Evolutionary conservation across 2,113 vertebrate species (phyloP).

Genomic region (Nibea coibor): DNA sequence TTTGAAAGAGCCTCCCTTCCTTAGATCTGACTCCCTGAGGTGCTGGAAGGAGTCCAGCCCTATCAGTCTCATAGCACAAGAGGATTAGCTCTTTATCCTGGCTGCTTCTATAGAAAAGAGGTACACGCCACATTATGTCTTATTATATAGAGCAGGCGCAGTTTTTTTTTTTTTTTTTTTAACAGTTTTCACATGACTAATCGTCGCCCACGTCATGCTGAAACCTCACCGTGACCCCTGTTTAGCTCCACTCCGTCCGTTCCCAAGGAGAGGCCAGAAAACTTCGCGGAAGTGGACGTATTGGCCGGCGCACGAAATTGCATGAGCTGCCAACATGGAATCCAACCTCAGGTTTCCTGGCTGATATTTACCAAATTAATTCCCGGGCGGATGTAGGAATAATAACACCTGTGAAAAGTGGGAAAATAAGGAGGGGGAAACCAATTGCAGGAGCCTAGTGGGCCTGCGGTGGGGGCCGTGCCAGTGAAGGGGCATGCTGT

Average conservation of each 20-base stretch:
- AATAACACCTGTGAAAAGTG: constrained; percentile 59
- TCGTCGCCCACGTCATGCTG: constrained; percentile 45
- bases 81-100: constrained; percentile 69
- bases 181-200: constrained; percentile 51
- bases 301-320: constrained; percentile 42
- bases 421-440: constrained; percentile 54
- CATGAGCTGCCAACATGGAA: constrained; percentile 57
- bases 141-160: constrained; percentile 47
- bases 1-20: constrained; percentile 49
- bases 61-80: constrained; percentile 67
- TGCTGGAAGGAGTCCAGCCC: constrained; percentile 60
- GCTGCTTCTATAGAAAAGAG: constrained; percentile 55
- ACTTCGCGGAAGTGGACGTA: constrained; percentile 37
- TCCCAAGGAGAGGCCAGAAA: constrained; percentile 43
- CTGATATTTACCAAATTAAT: constrained; percentile 65
- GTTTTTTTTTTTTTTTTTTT: constrained; percentile 13
- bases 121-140: constrained; percentile 59
- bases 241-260: constrained; percentile 46
- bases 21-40: constrained; percentile 62
- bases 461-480: constrained; percentile 21
- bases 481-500: constrained; percentile 45
- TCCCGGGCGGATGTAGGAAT: constrained; percentile 53
- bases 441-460: constrained; percentile 29
- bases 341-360: constrained; percentile 65
- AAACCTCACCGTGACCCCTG: constrained; percentile 64